Conservation (phyloP, 2,888 invertebrate genomes). For the Polia nebulosa region DNA sequence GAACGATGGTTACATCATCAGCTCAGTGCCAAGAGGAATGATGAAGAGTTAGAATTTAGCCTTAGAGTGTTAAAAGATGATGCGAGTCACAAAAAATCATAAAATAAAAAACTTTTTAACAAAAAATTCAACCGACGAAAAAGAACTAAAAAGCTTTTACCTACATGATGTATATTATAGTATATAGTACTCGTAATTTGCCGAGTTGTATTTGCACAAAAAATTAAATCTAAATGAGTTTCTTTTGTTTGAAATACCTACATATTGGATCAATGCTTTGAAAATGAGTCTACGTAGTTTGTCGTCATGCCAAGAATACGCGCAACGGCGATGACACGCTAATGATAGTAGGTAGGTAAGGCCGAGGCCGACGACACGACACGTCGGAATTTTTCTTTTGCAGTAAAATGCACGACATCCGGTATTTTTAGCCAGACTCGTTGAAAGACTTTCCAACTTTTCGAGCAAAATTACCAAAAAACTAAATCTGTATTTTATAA, state of each 20-base stretch:
- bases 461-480: background rate
- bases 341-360: slow-evolving; percentile 1
- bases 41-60: too few species aligned
- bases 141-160: too few species aligned
- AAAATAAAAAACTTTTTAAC: too few species aligned
- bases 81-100: too few species aligned
- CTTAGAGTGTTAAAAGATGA: too few species aligned
- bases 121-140: too few species aligned
- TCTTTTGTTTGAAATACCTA: background rate
- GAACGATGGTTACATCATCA: too few species aligned
- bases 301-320: slow-evolving; percentile 17
- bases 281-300: background rate
- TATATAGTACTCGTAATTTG: too few species aligned
- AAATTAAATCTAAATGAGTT: too few species aligned
- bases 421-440: background rate
- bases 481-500: background rate
- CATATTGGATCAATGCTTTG: background rate
- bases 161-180: too few species aligned
- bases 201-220: too few species aligned
- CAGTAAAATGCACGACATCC: background rate
- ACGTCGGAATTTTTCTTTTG: background rate
- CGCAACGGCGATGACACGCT: background rate
- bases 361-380: background rate
- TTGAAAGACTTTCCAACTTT: background rate
- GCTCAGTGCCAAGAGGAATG: too few species aligned